Evolutionary conservation across 1,140 invertebrate genomes (phyloP), one percentile per base, ranked within the genome.

Genomic region (Megalonaias nervosa): DNA sequence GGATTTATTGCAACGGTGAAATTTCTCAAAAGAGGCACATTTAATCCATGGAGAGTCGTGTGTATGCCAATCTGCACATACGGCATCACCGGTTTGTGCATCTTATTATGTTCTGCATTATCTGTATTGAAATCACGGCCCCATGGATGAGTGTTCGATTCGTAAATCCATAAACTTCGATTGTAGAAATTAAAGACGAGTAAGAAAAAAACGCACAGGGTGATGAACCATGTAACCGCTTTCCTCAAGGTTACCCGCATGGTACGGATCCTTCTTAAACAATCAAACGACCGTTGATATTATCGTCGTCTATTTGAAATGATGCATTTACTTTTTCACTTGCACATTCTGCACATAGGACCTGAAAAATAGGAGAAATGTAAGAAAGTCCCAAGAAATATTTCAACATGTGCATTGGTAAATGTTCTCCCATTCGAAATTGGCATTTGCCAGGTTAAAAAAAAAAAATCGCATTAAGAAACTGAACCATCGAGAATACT

Each of bases 131-230:
- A 38, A 48, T 71, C 31, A 14, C 48, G 48, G 16, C 67, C 62
- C 75, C 77, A 72, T 26, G 70, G 57, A 59, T 23, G 21, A 38
- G 68, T 61, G 17, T 74, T 72, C 55, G 56, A 16, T 14, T 64
- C 48, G 12, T 64, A 59, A 15, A 69, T 1, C 81, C 69, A 74
- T 69, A 81, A 23, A 4, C 80, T 67, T 12, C 74, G 66, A 21
- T 82, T 79, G 71, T 82, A 82, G 15, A 81, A 66, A 66, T 85
- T 84, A 55, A 85, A 79, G 17, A 71, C 61, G 17, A 85, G 15
- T 6, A 85, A 58, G 31, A 81, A 23, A 16, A 76, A 59, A 21
- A 81, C 59, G 17, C 69, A 23, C 14, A 66, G 48, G 11, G 71
- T 56, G 16, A 81, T 38, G 26, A 55, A 66, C 75, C 75, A 79